Conservation (phyloP, 2,797 vertebrate species). For the Sebastes goodei region DNA sequence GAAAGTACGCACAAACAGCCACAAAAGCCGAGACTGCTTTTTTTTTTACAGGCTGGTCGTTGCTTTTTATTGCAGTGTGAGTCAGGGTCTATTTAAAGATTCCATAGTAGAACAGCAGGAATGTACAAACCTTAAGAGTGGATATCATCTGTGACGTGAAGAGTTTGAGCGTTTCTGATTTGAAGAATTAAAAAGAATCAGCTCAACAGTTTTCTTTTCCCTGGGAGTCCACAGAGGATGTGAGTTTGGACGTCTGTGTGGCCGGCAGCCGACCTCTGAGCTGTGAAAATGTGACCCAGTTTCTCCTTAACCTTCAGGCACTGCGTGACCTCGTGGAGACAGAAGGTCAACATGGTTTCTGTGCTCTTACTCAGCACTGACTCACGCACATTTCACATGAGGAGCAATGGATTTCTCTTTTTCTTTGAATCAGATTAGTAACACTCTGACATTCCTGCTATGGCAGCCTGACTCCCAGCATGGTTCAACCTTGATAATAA, state of each 20-base stretch:
- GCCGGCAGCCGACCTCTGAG: conserved; percentile 43
- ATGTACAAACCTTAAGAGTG: neutral
- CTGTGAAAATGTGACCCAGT: conserved; percentile 59
- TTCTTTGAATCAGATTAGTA: conserved; percentile 2
- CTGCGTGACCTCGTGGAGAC: conserved; percentile 42
- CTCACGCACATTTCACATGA: conserved; percentile 10
- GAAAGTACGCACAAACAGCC: neutral
- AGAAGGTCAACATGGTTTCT: conserved; percentile 41
- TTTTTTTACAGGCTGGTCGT: neutral
- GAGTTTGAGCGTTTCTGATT: neutral
- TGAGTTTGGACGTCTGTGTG: conserved; percentile 10
- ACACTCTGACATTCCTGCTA: neutral
- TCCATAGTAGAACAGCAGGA: neutral
- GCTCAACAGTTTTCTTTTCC: neutral
- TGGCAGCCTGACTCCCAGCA: neutral
- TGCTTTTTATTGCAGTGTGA: conserved; percentile 3
- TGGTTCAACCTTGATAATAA: neutral
- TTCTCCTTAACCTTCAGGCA: conserved; percentile 60
- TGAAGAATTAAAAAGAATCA: neutral
- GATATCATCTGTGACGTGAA: neutral
- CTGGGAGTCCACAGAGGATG: neutral
- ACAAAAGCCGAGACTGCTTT: neutral
- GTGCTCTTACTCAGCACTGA: conserved; percentile 17
- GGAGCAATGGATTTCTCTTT: neutral
- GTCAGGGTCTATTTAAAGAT: neutral